A percentile compares a stretch with the other conserved stretches of the same genome.
Evolutionary conservation across 2,888 invertebrate genomes (phyloP).

Genomic region (Limnephilus lunatus): DNA sequence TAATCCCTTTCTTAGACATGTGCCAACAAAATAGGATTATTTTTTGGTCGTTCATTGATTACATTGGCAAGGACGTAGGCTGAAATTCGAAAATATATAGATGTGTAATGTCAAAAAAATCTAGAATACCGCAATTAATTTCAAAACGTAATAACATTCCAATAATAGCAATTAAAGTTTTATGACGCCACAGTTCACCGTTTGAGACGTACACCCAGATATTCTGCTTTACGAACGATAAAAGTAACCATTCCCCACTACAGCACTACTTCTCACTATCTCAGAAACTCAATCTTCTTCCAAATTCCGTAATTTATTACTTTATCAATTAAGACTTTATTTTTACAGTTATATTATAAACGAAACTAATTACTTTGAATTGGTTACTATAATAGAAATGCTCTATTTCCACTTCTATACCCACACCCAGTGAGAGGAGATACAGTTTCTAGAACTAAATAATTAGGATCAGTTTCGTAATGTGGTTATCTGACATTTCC

Average conservation of each 20-base stretch:
- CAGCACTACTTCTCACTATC: not conserved
- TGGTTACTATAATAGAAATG: not conserved
- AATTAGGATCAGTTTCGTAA: constrained; percentile 51
- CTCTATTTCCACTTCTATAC: not conserved
- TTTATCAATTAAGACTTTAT: not conserved
- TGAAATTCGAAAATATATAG: too few relatives aligned
- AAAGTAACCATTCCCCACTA: not conserved
- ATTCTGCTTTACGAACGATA: not conserved
- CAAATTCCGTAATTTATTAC: not conserved
- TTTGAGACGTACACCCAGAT: too few relatives aligned
- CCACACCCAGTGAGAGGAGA: not conserved
- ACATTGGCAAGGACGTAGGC: too few relatives aligned
- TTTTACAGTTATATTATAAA: not conserved
- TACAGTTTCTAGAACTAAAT: constrained; percentile 20
- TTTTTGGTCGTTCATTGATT: too few relatives aligned
- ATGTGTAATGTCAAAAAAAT: too few relatives aligned
- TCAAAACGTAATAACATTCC: not conserved
- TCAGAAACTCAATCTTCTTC: not conserved
- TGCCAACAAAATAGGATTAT: too few relatives aligned
- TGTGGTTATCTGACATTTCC: constrained; percentile 57
- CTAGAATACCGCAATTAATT: too few relatives aligned
- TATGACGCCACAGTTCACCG: not conserved
- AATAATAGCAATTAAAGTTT: not conserved
- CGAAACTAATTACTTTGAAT: not conserved
- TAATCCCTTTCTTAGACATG: too few relatives aligned